Percentiles rank a stretch among this genome's conserved stretches.
Evolutionary conservation across 2,113 vertebrate species (phyloP).

Genomic region (Tylochromis polylepis): DNA sequence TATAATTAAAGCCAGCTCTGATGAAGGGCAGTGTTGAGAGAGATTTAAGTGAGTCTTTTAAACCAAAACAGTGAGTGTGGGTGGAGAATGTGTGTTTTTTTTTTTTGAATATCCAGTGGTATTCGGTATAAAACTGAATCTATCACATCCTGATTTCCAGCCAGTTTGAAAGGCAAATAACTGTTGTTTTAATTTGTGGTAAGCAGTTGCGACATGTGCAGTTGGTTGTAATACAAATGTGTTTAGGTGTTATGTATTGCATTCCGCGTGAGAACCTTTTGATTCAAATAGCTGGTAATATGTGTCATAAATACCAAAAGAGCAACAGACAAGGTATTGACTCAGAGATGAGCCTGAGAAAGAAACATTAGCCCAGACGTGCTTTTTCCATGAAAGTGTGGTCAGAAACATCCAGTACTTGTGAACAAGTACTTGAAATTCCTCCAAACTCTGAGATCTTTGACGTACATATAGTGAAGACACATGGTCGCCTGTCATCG

Average conservation of each 20-base stretch:
- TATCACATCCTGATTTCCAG: not conserved
- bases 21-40: not conserved
- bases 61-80: not conserved
- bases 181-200: not conserved
- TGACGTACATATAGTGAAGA: slow-evolving; percentile 26
- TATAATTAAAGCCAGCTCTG: slow-evolving; percentile 3
- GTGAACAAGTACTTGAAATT: slow-evolving; percentile 14
- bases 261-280: not conserved
- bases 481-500: slow-evolving; percentile 28
- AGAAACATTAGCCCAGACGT: not conserved
- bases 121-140: not conserved
- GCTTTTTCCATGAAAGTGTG: not conserved
- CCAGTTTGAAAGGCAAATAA: not conserved
- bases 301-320: not conserved
- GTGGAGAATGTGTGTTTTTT: not conserved
- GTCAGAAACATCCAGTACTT: slow-evolving; percentile 11
- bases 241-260: not conserved
- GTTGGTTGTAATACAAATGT: not conserved
- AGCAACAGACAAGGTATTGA: not conserved
- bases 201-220: not conserved
- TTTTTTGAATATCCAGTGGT: not conserved
- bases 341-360: not conserved
- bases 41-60: not conserved
- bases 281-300: not conserved
- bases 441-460: not conserved